phyloP scores from a whole-genome alignment of 2,797 vertebrate species.

The Avahi laniger region DNA sequence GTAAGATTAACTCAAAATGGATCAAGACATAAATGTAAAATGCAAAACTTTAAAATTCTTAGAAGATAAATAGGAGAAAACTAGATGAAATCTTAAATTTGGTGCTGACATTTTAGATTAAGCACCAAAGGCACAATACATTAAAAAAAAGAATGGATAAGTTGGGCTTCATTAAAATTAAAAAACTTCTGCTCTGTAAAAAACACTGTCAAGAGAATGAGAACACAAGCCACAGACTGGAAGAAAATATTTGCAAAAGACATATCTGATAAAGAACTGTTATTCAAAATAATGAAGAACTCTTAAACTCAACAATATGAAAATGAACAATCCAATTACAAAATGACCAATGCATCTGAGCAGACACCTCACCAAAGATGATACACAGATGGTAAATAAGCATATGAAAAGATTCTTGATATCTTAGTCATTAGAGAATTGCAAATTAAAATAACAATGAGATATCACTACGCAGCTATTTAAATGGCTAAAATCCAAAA shows the following conservation, averaged over 20 bases:
- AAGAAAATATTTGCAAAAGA: not conserved
- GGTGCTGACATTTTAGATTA: not conserved
- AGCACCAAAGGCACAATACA: not conserved
- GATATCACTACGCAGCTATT: not conserved
- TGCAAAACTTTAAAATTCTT: not conserved
- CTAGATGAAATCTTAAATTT: not conserved
- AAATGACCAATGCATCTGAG: not conserved
- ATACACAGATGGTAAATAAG: slow-evolving; percentile 50
- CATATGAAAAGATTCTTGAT: slow-evolving; percentile 43
- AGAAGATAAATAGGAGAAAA: not conserved
- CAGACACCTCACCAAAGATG: not conserved
- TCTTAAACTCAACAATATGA: not conserved
- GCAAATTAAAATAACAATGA: slow-evolving; percentile 55
- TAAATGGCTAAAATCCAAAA: slow-evolving; percentile 10
- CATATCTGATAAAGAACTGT: not conserved
- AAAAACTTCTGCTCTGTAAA: not conserved
- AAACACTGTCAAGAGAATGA: not conserved
- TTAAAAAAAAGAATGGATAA: not conserved
- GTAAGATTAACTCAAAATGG: not conserved
- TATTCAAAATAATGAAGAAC: not conserved
- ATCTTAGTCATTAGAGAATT: not conserved
- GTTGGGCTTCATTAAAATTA: not conserved
- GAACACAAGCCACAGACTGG: not conserved
- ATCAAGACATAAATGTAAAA: not conserved
- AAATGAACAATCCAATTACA: not conserved